phyloP scores from a whole-genome alignment of 2,888 invertebrate species.

The Synanthedon formicaeformis region DNA sequence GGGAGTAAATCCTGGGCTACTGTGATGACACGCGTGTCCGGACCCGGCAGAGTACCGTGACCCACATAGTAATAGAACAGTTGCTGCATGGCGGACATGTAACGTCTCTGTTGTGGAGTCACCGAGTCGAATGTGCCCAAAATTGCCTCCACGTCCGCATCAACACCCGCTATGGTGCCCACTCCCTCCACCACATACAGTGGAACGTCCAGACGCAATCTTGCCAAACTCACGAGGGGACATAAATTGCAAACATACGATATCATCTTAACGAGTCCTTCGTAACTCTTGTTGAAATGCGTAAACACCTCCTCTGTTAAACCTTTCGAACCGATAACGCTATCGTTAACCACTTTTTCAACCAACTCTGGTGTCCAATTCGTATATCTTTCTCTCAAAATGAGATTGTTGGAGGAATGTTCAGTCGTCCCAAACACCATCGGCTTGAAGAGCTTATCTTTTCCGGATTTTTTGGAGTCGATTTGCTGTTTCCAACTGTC shows the following conservation, averaged over 20 bases:
- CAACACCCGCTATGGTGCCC: constrained; percentile 57
- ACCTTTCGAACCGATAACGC: constrained; percentile 73
- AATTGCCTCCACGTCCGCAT: constrained; percentile 83
- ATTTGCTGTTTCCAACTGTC: constrained; percentile 71
- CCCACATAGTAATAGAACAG: constrained; percentile 86
- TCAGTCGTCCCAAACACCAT: constrained; percentile 81
- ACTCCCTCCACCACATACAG: constrained; percentile 81
- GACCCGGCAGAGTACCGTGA: constrained; percentile 78
- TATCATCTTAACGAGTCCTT: constrained; percentile 78
- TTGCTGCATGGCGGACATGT: constrained; percentile 82
- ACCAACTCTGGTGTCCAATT: constrained; percentile 78
- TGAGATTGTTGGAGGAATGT: constrained; percentile 77
- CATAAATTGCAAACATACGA: constrained; percentile 85
- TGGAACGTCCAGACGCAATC: constrained; percentile 73
- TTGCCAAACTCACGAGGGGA: constrained; percentile 78
- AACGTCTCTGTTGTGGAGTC: constrained; percentile 79
- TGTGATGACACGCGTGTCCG: constrained; percentile 72
- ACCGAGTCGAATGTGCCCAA: constrained; percentile 80
- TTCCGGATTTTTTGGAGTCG: constrained; percentile 44
- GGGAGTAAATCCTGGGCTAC: constrained; percentile 79
- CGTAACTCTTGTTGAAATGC: constrained; percentile 77
- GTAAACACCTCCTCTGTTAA: constrained; percentile 73
- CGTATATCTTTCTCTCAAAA: constrained; percentile 69
- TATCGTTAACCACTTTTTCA: constrained; percentile 72
- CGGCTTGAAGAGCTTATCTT: constrained; percentile 54